Base-by-base conservation (phyloP, 2,113 vertebrate species). In the Pteruthius melanotis region DNA sequence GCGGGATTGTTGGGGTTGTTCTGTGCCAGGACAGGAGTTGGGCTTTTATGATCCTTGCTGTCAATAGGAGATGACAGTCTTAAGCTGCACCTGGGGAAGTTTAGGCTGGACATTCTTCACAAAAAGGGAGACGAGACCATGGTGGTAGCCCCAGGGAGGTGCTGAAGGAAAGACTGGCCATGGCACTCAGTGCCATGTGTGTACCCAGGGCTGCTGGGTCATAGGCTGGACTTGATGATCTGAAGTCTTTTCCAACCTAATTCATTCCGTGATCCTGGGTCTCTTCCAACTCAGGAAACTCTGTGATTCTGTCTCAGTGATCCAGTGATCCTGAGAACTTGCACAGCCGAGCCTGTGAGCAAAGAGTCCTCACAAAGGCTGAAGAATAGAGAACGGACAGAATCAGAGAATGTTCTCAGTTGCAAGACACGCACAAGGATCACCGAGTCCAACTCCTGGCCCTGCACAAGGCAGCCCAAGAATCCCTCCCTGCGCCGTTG, bases 341-440 rank as follows among this genome's bases (percentile, higher is more conserved):
- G 24, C 31, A 42, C 6, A 15, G 31, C 52, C 7, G 3, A 11
- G 26, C 16, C 59, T 5, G 4, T 3, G 15, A 22, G 23, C 6
- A 5, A 17, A 12, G 11, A 6, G 16, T 6, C 57, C 27, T 11
- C 3, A 0, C 26, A 13, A 11, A 14, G 5, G 6, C 64, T 11
- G 45, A 18, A 2, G 21, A 56, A 72, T 0, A 18, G 18, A 39
- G 13, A 74, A n/a, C 8, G n/a, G 3, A 27, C 21, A 57, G 50
- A 81, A 42, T 13, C 31, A 23, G 26, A 42, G 17, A 72, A 42
- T 16, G 28, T 35, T 22, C 50, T 2, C 5, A 64, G 21, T 0
- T 33, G 17, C 26, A 22, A 42, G 17, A 35, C 6, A 49, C 14
- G 3, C 57, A 8, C 35, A 23, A 47, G 8, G 11, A 42, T 8